phyloP scores from a whole-genome alignment of 2,797 vertebrate species.

The Crenuchus spilurus region DNA sequence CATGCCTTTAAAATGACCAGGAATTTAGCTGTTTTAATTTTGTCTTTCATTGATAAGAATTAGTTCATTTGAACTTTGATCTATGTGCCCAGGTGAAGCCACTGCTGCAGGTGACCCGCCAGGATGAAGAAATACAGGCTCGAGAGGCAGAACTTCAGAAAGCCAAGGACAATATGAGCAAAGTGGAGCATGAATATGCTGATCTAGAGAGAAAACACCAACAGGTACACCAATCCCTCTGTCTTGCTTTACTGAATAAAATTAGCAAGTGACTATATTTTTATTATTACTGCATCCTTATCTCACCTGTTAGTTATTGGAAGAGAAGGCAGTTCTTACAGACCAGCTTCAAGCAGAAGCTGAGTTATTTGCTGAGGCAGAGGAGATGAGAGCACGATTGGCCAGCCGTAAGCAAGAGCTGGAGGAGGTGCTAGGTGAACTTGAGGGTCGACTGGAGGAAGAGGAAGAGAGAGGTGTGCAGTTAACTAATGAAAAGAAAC shows the following conservation, averaged over 20 bases:
- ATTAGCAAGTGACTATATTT: neutral
- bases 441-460: slow-evolving; percentile 87
- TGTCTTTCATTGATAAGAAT: too few species aligned
- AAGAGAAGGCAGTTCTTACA: slow-evolving; percentile 84
- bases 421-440: slow-evolving; percentile 85
- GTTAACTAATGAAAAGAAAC: slow-evolving; percentile 85
- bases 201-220: slow-evolving; percentile 83
- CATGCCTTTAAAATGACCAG: too few species aligned
- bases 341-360: slow-evolving; percentile 90
- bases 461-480: slow-evolving; percentile 86
- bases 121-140: slow-evolving; percentile 90
- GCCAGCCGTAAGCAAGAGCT: slow-evolving; percentile 88
- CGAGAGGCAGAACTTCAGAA: slow-evolving; percentile 84
- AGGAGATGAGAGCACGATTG: slow-evolving; percentile 86
- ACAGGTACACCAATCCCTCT: slow-evolving; percentile 73
- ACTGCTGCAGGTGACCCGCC: slow-evolving; percentile 87
- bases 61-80: slow-evolving; percentile 13
- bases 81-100: slow-evolving; percentile 85
- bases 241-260: neutral
- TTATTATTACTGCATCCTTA: slow-evolving; percentile 1
- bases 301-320: slow-evolving; percentile 73
- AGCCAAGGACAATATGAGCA: slow-evolving; percentile 82
- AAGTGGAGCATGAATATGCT: slow-evolving; percentile 77
- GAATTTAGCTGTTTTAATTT: too few species aligned
- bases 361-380: slow-evolving; percentile 88